Conservation (phyloP, 2,888 invertebrate species). For the Erebia aethiops region DNA sequence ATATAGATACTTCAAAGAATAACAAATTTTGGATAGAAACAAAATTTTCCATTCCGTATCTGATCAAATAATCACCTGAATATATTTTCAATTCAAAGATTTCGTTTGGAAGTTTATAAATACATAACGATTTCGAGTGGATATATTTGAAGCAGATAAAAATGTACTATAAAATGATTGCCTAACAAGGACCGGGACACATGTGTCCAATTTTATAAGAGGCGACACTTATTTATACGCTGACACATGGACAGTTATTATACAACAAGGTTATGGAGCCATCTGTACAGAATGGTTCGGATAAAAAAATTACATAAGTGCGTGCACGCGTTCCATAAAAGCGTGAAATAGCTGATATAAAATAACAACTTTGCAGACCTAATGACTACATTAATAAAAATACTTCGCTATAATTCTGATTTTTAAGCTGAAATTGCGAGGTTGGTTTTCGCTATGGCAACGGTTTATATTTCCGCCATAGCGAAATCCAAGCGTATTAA, state of each 20-base stretch:
- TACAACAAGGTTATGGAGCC: slow-evolving; percentile 27
- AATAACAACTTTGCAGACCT: background rate
- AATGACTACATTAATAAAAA: background rate
- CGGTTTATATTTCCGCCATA: too few relatives aligned
- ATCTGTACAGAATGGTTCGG: slow-evolving; percentile 29
- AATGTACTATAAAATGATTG: slow-evolving; percentile 8
- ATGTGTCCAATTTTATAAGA: slow-evolving; percentile 24
- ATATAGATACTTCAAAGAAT: too few relatives aligned
- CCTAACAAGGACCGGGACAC: slow-evolving; percentile 21
- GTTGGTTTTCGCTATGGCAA: too few relatives aligned
- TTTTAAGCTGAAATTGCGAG: too few relatives aligned
- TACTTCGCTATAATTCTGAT: too few relatives aligned
- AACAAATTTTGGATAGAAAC: too few relatives aligned
- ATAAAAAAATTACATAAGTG: slow-evolving; percentile 11
- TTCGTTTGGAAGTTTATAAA: background rate
- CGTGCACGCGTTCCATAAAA: slow-evolving; percentile 4
- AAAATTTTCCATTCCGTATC: too few relatives aligned
- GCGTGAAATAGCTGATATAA: background rate
- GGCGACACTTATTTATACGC: slow-evolving; percentile 17
- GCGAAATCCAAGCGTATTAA: too few relatives aligned
- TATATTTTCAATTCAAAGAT: too few relatives aligned
- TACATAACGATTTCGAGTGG: background rate
- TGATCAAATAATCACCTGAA: too few relatives aligned
- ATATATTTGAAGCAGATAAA: slow-evolving; percentile 7
- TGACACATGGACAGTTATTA: slow-evolving; percentile 23